Evolutionary conservation across 1,140 invertebrate genomes (phyloP), one percentile per base, ranked within the genome.

Genomic region (Lucilia sericata): DNA sequence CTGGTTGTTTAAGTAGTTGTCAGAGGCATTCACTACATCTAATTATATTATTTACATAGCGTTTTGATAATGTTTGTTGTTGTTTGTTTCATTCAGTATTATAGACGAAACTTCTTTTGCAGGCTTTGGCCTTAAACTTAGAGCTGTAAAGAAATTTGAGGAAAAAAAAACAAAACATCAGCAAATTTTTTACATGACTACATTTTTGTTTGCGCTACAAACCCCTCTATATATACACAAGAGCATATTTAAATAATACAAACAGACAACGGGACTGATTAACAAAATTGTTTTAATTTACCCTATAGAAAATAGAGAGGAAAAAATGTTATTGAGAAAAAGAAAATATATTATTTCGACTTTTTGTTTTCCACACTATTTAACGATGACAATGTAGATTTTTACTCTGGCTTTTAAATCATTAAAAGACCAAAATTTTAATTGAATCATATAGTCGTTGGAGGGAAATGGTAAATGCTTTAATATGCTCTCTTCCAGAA

Each of bases 371-470:
- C 1, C 13, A 49, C 13, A 2, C 5, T 55, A 80, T 17, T 80
- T 42, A 19, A 51, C 34, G 12, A 80, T 80, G 9, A 80, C 42
- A 12, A 80, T 51, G 49, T 21, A 80, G 14, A 80, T 80, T 80
- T 80, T 80, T n/a, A 80, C 47, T 51, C 47, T 5, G 2, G n/a
- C n/a, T 25, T 80, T 80, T n/a, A 80, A 21, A 14, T 34, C 42
- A 12, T 49, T 49, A 5, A 49, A 10, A 2, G 19, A 5, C 7
- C 3, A 25, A 14, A 49, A 12, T 25, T 80, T 80, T 13, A 80
- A 49, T 7, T 80, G 76, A 21, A 80, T 49, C 76, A 80, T 80
- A 25, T 80, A 80, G 19, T 80, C 76, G 21, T 51, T 80, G 47
- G 76, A 80, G 42, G 76, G 76, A 80, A 80, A 80, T 13, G 76